Evolutionary conservation across 1,140 invertebrate species (phyloP).

Genomic region (Drosophila obscura): DNA sequence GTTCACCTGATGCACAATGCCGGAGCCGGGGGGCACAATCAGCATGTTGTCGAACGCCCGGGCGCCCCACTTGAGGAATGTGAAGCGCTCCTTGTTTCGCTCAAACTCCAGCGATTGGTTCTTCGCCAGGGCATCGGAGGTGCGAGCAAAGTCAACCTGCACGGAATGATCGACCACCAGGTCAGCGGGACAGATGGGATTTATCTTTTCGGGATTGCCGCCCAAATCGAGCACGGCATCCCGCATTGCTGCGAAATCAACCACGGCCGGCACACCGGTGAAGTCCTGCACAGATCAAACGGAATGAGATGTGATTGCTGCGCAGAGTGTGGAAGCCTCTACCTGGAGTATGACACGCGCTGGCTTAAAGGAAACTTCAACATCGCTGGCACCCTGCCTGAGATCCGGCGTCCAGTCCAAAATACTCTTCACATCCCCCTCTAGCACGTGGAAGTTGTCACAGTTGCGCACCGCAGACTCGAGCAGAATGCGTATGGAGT

Average conservation of each 20-base stretch:
- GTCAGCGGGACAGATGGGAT: slow-evolving; percentile 98
- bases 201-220: slow-evolving; percentile 96
- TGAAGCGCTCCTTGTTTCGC: slow-evolving; percentile 97
- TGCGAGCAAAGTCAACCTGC: slow-evolving; percentile 97
- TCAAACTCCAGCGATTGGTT: slow-evolving; percentile 98
- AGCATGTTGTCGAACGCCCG: slow-evolving; percentile 97
- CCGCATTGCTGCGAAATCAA: slow-evolving; percentile 99
- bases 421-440: slow-evolving; percentile 95
- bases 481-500: slow-evolving; percentile 95
- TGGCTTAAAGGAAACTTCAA: slow-evolving; percentile 98
- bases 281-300: slow-evolving; percentile 87
- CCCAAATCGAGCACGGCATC: slow-evolving; percentile 95
- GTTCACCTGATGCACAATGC: slow-evolving; percentile 99
- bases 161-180: slow-evolving; percentile 99
- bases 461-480: slow-evolving; percentile 98
- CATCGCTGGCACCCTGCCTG: slow-evolving; percentile 85
- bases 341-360: slow-evolving; percentile 97
- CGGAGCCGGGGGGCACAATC: slow-evolving; percentile 98
- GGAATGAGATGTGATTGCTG: not conserved
- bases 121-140: slow-evolving; percentile 93
- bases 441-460: slow-evolving; percentile 95
- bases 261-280: slow-evolving; percentile 98
- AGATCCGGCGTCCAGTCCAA: slow-evolving; percentile 94
- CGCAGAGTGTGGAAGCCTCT: too few relatives aligned
- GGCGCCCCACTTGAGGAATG: slow-evolving; percentile 99